phyloP scores from a whole-genome alignment of 1,140 invertebrate genomes.

The Drosophila sp. region DNA sequence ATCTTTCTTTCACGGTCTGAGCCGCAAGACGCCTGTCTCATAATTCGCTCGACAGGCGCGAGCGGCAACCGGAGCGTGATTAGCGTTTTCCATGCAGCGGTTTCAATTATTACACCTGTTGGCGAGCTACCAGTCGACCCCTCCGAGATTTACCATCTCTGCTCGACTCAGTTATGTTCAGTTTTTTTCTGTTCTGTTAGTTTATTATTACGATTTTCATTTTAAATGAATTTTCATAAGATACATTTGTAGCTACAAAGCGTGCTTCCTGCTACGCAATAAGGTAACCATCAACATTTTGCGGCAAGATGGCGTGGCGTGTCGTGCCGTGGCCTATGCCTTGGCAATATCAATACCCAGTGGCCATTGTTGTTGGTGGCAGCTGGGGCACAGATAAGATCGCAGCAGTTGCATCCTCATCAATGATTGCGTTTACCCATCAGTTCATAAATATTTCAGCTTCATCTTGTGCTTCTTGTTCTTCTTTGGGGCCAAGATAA shows the following conservation, averaged over 20 bases:
- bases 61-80: conserved; percentile 61
- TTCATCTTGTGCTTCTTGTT: conserved; percentile 34
- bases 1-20: neutral
- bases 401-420: conserved; percentile 46
- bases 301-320: conserved; percentile 43
- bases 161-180: no score
- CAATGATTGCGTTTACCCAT: conserved; percentile 65
- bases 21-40: conserved; percentile 24
- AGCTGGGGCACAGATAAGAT: conserved; percentile 31
- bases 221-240: conserved; percentile 58
- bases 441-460: conserved; percentile 81
- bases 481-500: conserved; percentile 51
- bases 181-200: neutral
- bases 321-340: conserved; percentile 35
- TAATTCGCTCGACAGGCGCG: conserved; percentile 41
- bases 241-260: conserved; percentile 54
- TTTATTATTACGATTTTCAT: conserved; percentile 5
- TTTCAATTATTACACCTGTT: conserved; percentile 83
- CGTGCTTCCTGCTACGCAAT: conserved; percentile 76
- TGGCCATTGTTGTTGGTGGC: conserved; percentile 21
- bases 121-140: conserved; percentile 35
- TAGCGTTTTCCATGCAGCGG: conserved; percentile 67
- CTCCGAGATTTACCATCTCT: conserved; percentile 44
- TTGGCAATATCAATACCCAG: conserved; percentile 43
- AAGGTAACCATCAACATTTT: conserved; percentile 17